These are phyloP conservation scores for Amia ocellicauda DNA, from an alignment of 2,113 vertebrate species.

Conservation along the genomic window DNA sequence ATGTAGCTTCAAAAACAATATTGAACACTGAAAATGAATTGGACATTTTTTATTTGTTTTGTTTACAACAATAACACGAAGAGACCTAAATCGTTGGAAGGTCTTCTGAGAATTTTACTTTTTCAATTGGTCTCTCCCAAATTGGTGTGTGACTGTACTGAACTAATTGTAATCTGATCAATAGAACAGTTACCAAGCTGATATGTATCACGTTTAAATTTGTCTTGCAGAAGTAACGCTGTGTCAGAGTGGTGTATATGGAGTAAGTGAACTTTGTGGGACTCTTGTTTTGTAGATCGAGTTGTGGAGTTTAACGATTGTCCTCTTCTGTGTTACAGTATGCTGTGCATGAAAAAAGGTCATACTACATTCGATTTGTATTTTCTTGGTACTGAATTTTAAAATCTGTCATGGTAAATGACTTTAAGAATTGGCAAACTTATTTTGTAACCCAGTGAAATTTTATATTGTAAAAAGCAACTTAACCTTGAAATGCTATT, in stretches of 20 bases:
- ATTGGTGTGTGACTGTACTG: constrained; percentile 47
- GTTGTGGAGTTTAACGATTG: constrained; percentile 56
- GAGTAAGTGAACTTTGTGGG: constrained; percentile 54
- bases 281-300: constrained; percentile 54
- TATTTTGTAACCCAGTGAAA: constrained; percentile 86
- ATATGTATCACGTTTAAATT: constrained; percentile 51
- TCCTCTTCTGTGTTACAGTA: constrained; percentile 61
- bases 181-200: constrained; percentile 32
- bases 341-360: constrained; percentile 70
- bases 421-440: constrained; percentile 71
- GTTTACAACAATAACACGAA: constrained; percentile 16
- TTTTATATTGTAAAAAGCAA: constrained; percentile 92
- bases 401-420: constrained; percentile 45
- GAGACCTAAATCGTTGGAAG: constrained; percentile 3
- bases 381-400: constrained; percentile 76
- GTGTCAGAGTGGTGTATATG: constrained; percentile 59
- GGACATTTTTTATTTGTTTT: constrained; percentile 22
- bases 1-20: constrained; percentile 27
- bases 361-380: constrained; percentile 68
- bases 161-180: constrained; percentile 30
- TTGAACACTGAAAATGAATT: constrained; percentile 33
- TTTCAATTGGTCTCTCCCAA: constrained; percentile 53
- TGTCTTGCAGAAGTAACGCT: constrained; percentile 57
- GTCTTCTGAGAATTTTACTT: constrained; percentile 22
- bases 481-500: constrained; percentile 98